These are phyloP conservation scores for Kradibia gibbosae DNA, from an alignment of 1,140 invertebrate genomes.

Conservation along the genomic window DNA sequence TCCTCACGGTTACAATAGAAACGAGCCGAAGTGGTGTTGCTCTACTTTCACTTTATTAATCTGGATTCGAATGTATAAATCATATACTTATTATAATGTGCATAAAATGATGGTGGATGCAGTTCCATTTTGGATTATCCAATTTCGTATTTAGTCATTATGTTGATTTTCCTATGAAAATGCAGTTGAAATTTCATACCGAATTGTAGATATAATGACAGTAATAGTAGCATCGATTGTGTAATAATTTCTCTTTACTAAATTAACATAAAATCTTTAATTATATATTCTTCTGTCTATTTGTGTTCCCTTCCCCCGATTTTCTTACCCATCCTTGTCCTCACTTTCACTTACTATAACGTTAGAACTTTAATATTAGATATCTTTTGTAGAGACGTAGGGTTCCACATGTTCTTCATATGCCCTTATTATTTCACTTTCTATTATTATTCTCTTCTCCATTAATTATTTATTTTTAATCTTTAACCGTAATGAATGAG, in stretches of 20 bases:
- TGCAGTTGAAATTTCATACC: neutral
- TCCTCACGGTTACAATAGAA: constrained; percentile 44
- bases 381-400: constrained; percentile 4
- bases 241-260: constrained; percentile 20
- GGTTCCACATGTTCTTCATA: neutral
- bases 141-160: neutral
- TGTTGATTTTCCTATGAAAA: neutral
- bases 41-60: constrained; percentile 31
- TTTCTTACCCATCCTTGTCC: neutral
- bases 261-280: constrained; percentile 22
- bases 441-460: constrained; percentile 48
- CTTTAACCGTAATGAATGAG: constrained; percentile 72
- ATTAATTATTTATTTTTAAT: constrained; percentile 56
- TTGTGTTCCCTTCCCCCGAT: neutral
- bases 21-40: constrained; percentile 46
- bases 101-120: constrained; percentile 22
- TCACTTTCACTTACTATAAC: neutral
- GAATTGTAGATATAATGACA: constrained; percentile 14
- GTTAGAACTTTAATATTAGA: constrained; percentile 43
- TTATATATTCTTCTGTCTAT: neutral
- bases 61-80: constrained; percentile 35
- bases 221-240: constrained; percentile 12
- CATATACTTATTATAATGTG: constrained; percentile 15
- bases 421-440: constrained; percentile 8
- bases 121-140: constrained; percentile 10